Base-by-base conservation (phyloP, 1,140 invertebrate genomes). In the Drosophila serrata region DNA sequence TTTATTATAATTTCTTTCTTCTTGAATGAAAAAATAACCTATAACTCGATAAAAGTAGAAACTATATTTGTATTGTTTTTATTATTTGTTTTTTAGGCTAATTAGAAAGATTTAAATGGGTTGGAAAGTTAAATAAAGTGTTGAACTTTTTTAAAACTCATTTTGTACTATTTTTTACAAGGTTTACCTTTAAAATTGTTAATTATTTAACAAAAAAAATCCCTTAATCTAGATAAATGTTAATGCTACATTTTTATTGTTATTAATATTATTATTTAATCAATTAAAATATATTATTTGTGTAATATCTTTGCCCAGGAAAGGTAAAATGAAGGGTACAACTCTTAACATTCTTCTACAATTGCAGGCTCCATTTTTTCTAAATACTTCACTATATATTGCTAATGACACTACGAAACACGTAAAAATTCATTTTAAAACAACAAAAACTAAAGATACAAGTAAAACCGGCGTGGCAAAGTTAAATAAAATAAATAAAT, bases 401-500 rank as follows among this genome's bases (percentile, higher is more conserved):
- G 29, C 37, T 56, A 73, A 13, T 40, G 59, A 39, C 42, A 72
- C 27, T 62, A 27, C 33, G 12, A 51, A 29, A 61, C 6, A 56
- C 27, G 13, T 33, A 48, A 31, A 42, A 33, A 64, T 43, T 19
- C 27, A 22, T 13, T 51, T 17, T 11, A 19, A 43, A 22, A 53
- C 22, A 37, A 12, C 15, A 39, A 46, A n/a, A 55, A 55, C 13
- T 42, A 48, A 40, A 56, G 48, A 43, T 43, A n/a, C 22, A 53
- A 57, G 33, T 67, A 79, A 84, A 79, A 84, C 65, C 81, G 81
- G 81, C 81, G 81, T 84, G 81, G 81, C 81, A 84, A 67, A 24
- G 24, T 3, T 3, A 24, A 24, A 24, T 24, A 24, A 24, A 24
- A 24, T 3, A 65, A 45, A 43, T 15, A 59, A 45, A 59, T 29